Evolutionary conservation across 2,888 invertebrate genomes (phyloP), one percentile per base, ranked within the genome.

Genomic region (Conomelus anceps): DNA sequence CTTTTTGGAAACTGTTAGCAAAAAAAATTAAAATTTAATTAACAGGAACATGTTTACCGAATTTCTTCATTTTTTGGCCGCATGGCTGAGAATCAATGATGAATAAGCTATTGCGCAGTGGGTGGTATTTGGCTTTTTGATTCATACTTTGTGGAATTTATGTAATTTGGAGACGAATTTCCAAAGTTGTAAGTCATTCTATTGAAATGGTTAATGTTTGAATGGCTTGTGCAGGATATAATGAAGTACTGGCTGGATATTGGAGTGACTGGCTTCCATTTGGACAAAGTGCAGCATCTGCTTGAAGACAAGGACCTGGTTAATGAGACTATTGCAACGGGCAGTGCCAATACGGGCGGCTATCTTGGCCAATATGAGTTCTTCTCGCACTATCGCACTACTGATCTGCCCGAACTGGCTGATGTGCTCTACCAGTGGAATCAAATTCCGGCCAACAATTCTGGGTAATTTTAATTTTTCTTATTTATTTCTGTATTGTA

Each of bases 181-280:
- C n/a, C n/a, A n/a, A n/a, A n/a, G n/a, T 26, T 17, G 22, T 22
- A 13, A 22, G 24, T 87, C n/a, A 87, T 20, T 26, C 87, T 22
- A 7, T 87, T 11, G 4, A 11, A 7, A 26, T 26, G 11, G 26
- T 26, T 7, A 11, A 7, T 7, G 26, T 26, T 86, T 23, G 22
- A 22, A 22, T 89, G 20, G 17, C 22, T 17, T 88, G 90, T 92
- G n/a, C 94, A 96, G 92, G 93, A 94, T 0, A 96, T 96, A 0
- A 93, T 98, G 0, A 93, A 94, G 84, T 95, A 95, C 91, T 97
- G 98, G 95, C 92, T 98, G 91, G 94, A 95, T 4, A 94, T 96
- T 3, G 98, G 98, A 0, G 96, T 97, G 0, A 95, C 95, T 91
- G 99, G 99, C 3, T 96, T 99, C 92, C 95, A 98, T 92, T 93